phyloP scores from a whole-genome alignment of 2,888 invertebrate species.

The Yponomeuta evonymella region DNA sequence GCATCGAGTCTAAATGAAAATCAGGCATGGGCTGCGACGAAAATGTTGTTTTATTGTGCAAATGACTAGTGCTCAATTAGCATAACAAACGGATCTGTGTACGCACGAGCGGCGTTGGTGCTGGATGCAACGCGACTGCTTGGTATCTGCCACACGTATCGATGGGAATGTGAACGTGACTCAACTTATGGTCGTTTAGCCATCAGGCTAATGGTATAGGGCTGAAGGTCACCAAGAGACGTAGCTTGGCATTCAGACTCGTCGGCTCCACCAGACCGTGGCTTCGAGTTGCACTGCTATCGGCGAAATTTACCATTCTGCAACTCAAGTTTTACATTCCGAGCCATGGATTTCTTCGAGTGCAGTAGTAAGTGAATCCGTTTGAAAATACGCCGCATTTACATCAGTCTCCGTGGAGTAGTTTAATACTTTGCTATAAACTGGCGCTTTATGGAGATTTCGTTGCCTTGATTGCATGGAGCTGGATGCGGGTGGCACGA shows the following conservation, averaged over 20 bases:
- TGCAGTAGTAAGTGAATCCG: neutral
- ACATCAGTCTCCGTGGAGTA: no score
- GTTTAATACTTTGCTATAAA: no score
- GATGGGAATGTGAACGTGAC: conserved; percentile 25
- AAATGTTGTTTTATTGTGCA: conserved; percentile 62
- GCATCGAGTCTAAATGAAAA: conserved; percentile 27
- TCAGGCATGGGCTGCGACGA: conserved; percentile 29
- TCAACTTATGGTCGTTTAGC: neutral
- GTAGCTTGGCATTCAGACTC: conserved; percentile 1
- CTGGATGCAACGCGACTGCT: conserved; percentile 30
- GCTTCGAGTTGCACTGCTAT: conserved; percentile 41
- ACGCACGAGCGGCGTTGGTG: conserved; percentile 33
- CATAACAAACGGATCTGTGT: conserved; percentile 54
- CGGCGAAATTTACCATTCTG: conserved; percentile 29
- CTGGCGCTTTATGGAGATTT: no score
- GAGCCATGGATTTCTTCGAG: neutral
- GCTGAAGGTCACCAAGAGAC: neutral
- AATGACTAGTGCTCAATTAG: conserved; percentile 59
- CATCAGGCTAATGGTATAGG: neutral
- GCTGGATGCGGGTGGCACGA: no score
- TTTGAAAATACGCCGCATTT: no score
- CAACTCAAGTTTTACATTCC: neutral
- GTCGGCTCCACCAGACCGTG: conserved; percentile 62
- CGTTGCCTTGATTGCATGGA: no score
- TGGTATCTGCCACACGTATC: conserved; percentile 60